Base-by-base conservation (phyloP, 2,888 invertebrate genomes). In the Tenthredo mesomela region DNA sequence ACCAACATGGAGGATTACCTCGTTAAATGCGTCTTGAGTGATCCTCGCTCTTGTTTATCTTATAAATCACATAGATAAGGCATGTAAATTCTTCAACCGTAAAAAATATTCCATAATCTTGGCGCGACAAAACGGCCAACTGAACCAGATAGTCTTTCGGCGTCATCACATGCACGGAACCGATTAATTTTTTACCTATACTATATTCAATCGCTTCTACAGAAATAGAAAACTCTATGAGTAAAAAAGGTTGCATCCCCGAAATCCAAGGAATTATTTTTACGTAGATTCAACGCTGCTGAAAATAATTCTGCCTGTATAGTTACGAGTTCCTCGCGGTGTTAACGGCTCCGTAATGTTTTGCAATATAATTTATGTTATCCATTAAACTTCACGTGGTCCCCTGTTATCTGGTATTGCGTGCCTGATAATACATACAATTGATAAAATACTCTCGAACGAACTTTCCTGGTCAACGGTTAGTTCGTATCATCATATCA, bases 61-160 rank as follows among this genome's bases (percentile, higher is more conserved):
- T 92, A 89, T 93, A 93, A 93, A 93, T 93, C 93, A 93, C 90
- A 87, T 87, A 87, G 88, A 88, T 90, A 91, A 91, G 90, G 89
- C 89, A 88, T 87, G 87, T 86, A 86, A 82, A 82, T 82, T 82
- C 67, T 67, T 82, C 67, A 67, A 67, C 58, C 5, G 77, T 50
- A 29, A 25, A 89, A 92, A 92, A 89, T 91, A 91, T 92, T 92
- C 91, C 92, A 90, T 90, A 91, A 90, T 91, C 91, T 88, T 87
- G 80, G 85, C 85, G 84, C 83, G 78, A 85, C 58, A 67, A 21
- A 84, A 67, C 67, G 84, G 29, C 58, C 40, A 33, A 71, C 47
- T 83, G 65, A 73, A 84, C 70, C 61, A 80, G 82, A 47, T 70
- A 33, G 33, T 54, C 15, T 47, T 29, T 9, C 29, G 9, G 21